Evolutionary conservation across 2,888 invertebrate genomes (phyloP).

Genomic region (Leptodirus hochenwartii): DNA sequence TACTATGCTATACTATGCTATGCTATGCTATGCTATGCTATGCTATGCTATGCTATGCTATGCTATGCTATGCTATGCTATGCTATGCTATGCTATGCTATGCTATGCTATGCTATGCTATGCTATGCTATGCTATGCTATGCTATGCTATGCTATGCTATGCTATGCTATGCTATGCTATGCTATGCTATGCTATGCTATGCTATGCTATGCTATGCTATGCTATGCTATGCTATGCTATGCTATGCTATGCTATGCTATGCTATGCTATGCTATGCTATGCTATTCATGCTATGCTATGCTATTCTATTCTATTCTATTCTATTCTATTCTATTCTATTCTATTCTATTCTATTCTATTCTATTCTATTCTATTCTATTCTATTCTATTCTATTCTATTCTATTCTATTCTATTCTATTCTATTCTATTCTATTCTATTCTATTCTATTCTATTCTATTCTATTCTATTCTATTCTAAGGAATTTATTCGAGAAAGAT

Average conservation of each 20-base stretch:
- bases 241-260: slow-evolving; percentile 2
- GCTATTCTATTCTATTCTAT: too few relatives aligned
- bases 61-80: slow-evolving; percentile 2
- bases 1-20: slow-evolving; percentile 2
- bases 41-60: slow-evolving; percentile 2
- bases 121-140: slow-evolving; percentile 2
- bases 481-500: too few relatives aligned
- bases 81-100: slow-evolving; percentile 2
- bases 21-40: slow-evolving; percentile 2
- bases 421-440: too few relatives aligned
- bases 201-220: slow-evolving; percentile 2
- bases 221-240: slow-evolving; percentile 2
- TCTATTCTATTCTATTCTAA: too few relatives aligned
- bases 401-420: too few relatives aligned
- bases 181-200: slow-evolving; percentile 2
- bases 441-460: too few relatives aligned
- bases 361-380: too few relatives aligned
- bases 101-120: slow-evolving; percentile 2
- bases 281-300: too few relatives aligned
- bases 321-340: too few relatives aligned
- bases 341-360: too few relatives aligned
- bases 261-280: slow-evolving; percentile 2
- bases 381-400: too few relatives aligned
- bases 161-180: slow-evolving; percentile 2
- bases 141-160: slow-evolving; percentile 2